Conservation (phyloP, 1,140 invertebrate genomes). For the Trichomalopsis sarcophagae region DNA sequence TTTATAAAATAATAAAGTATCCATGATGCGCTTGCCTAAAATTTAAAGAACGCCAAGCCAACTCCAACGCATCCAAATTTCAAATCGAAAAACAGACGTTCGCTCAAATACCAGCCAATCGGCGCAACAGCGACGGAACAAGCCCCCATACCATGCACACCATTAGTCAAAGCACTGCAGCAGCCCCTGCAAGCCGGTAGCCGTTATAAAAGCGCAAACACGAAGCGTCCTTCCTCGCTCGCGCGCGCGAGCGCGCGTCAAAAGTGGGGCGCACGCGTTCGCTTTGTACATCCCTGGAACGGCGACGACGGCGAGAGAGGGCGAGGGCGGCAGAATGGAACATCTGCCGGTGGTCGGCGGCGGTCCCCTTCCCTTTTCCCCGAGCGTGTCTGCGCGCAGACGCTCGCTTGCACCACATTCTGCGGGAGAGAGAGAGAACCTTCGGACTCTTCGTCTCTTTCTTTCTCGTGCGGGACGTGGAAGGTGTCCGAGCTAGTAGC, state of each 20-base stretch:
- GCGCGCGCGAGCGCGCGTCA: background rate
- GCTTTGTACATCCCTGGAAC: conserved; percentile 67
- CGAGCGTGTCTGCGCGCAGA: background rate
- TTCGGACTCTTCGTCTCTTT: conserved; percentile 18
- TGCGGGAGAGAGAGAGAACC: conserved; percentile 43
- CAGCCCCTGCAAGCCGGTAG: conserved; percentile 25
- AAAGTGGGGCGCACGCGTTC: conserved; percentile 52
- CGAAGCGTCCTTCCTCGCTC: conserved; percentile 48
- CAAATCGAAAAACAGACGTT: background rate
- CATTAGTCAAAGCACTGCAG: conserved; percentile 1
- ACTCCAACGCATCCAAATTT: background rate
- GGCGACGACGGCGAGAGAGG: conserved; percentile 21
- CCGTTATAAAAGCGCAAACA: conserved; percentile 22
- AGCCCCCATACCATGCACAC: background rate
- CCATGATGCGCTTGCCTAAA: no score
- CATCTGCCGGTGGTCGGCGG: conserved; percentile 71
- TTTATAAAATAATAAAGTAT: no score
- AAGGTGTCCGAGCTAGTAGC: conserved; percentile 53
- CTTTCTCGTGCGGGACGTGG: conserved; percentile 9
- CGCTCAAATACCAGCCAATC: background rate
- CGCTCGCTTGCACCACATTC: conserved; percentile 62
- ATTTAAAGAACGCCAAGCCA: no score
- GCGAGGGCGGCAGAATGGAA: conserved; percentile 69
- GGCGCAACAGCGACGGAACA: conserved; percentile 33
- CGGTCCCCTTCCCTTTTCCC: conserved; percentile 54